Percentiles rank a stretch among this genome's conserved stretches.
These are phyloP conservation scores for Lindbergichthys nudifrons DNA, from an alignment of 2,797 vertebrate genomes.

Conservation along the genomic window DNA sequence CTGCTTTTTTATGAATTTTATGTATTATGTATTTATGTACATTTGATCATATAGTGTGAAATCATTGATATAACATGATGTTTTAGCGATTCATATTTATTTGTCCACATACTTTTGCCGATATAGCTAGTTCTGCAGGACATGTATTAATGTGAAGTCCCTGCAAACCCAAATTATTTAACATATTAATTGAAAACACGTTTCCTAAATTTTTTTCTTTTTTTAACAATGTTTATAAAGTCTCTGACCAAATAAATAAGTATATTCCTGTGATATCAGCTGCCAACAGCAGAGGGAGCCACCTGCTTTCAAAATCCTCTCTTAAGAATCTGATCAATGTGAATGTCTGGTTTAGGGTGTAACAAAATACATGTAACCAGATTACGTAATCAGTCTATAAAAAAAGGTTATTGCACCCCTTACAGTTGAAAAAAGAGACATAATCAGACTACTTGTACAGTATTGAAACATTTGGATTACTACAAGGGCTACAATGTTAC, in stretches of 20 bases:
- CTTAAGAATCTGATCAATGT: neutral
- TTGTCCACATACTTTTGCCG: too few relatives aligned
- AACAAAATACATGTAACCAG: too few relatives aligned
- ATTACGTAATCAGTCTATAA: too few relatives aligned
- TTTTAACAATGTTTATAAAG: neutral
- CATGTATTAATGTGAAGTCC: neutral
- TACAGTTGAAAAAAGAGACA: too few relatives aligned
- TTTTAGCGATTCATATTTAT: too few relatives aligned
- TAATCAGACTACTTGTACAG: too few relatives aligned
- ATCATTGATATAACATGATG: neutral
- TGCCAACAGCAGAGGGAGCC: slow-evolving; percentile 68
- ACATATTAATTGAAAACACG: neutral
- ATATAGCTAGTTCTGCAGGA: too few relatives aligned
- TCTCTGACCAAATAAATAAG: neutral
- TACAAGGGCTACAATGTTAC: too few relatives aligned
- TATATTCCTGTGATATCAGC: neutral
- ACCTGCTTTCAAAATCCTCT: slow-evolving; percentile 22
- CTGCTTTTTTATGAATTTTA: neutral
- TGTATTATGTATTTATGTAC: slow-evolving; percentile 17
- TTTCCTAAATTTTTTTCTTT: neutral
- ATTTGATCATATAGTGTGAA: slow-evolving; percentile 10
- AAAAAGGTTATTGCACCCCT: too few relatives aligned
- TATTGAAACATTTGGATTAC: too few relatives aligned
- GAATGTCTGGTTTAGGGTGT: too few relatives aligned
- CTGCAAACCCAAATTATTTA: neutral